Percentiles rank a stretch among this genome's conserved stretches.
phyloP scores from a whole-genome alignment of 2,113 vertebrate species.

The Alectura lathami region DNA sequence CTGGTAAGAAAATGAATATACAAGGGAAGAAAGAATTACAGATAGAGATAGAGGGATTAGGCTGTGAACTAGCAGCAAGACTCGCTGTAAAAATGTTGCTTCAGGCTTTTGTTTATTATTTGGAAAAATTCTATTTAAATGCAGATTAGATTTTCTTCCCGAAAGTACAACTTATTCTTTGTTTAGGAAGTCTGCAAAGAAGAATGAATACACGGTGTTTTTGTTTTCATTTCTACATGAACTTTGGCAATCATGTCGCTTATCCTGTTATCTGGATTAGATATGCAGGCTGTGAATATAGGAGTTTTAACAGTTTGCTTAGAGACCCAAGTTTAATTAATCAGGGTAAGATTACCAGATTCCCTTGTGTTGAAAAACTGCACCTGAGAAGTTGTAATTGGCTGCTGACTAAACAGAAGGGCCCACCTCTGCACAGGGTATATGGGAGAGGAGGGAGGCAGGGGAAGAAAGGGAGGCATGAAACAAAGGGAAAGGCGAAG shows the following conservation, averaged over 20 bases:
- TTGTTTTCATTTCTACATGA: constrained; percentile 26
- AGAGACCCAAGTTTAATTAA: constrained; percentile 33
- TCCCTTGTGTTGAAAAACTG: constrained; percentile 14
- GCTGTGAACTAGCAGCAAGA: constrained; percentile 29
- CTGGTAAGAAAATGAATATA: constrained; percentile 46
- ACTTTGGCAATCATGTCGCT: constrained; percentile 3
- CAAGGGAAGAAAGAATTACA: constrained; percentile 53
- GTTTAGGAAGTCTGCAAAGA: constrained; percentile 15
- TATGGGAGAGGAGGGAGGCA: background rate
- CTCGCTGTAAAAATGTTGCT: constrained; percentile 63
- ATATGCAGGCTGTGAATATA: background rate
- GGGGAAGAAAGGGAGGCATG: background rate
- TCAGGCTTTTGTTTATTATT: constrained; percentile 71
- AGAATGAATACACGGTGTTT: constrained; percentile 2
- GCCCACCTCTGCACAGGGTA: background rate
- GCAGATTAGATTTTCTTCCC: constrained; percentile 68
- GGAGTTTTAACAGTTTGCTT: constrained; percentile 20
- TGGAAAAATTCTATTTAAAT: constrained; percentile 73
- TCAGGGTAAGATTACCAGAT: constrained; percentile 9
- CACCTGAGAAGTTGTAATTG: constrained; percentile 11
- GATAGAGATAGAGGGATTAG: constrained; percentile 58
- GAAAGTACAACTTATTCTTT: constrained; percentile 54
- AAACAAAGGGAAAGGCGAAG: background rate
- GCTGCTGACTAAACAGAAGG: background rate
- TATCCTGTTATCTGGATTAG: constrained; percentile 50